Evolutionary conservation across 1,140 invertebrate species (phyloP), one percentile per base, ranked within the genome.

Genomic region (Fopius arisanus): DNA sequence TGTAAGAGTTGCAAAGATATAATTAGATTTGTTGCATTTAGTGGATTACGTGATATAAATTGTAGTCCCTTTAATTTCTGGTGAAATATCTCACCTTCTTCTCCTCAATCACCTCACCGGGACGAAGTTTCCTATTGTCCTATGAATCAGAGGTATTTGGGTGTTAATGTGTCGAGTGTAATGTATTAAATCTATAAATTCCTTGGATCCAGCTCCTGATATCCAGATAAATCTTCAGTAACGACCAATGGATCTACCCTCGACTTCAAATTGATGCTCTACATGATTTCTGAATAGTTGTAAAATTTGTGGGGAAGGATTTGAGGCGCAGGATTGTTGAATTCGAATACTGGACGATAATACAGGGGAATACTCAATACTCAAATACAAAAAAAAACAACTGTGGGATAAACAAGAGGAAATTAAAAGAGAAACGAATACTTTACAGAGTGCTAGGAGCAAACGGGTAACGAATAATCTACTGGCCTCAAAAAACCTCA

Each of bases 41-140:
- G 48, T 70, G 62, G 28, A 40, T 67, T 66, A 43, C 19, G 26
- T 73, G 62, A 66, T 67, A 66, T 72, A 40, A 40, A 43, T 67
- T 41, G 28, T 70, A 63, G 33, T 1, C 62, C 43, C 33, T 10
- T 65, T 23, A 37, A 23, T 69, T 69, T 23, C 5, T 41, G 59
- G n/a, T 65, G 70, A 19, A 70, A 71, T 43, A 31, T 88, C 94
- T 96, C 95, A 97, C 95, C 95, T 95, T 96, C 90, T 93, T 94
- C 84, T 97, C 95, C 90, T 96, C 95, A 86, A 95, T 85, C 88
- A 96, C 93, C 91, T 97, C 95, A 87, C 95, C 95, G 76, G 95
- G 95, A 83, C 95, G 94, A 89, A 96, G 93, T 92, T 96, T 96
- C 90, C 94, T 91, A 91, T 92, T 89, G 87, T 91, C 91, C 91